These are phyloP conservation scores for Drosophila merina DNA, from an alignment of 2,888 invertebrate species.

Conservation along the genomic window DNA sequence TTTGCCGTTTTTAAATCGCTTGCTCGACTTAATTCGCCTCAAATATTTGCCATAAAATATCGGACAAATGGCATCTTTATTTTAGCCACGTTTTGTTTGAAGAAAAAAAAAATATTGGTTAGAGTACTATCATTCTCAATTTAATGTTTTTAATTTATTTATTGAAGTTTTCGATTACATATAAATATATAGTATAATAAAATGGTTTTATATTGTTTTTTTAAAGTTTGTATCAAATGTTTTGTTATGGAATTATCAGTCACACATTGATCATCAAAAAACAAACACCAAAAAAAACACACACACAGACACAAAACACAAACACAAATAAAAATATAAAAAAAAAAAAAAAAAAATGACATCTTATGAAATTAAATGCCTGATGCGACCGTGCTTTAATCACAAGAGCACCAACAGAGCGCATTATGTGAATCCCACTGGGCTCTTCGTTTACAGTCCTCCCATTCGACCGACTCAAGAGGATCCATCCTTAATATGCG, in stretches of 20 bases:
- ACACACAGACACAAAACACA: background rate
- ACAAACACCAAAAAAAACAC: background rate
- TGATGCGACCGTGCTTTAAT: conserved; percentile 41
- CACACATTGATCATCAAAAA: background rate
- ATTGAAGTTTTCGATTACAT: too few species aligned
- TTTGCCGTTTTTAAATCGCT: too few species aligned
- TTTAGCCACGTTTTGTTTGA: too few species aligned
- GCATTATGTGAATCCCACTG: conserved; percentile 47
- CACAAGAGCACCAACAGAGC: conserved; percentile 28
- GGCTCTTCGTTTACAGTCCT: background rate
- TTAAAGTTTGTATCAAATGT: too few species aligned
- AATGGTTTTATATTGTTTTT: too few species aligned
- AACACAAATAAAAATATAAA: background rate
- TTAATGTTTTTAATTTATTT: too few species aligned
- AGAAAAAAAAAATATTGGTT: too few species aligned
- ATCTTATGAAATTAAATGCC: background rate
- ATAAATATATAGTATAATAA: background rate
- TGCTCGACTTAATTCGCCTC: too few species aligned
- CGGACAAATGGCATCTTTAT: too few species aligned
- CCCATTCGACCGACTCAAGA: conserved; percentile 29
- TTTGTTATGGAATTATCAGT: background rate
- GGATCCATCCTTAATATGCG: conserved; percentile 56
- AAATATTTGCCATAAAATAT: too few species aligned
- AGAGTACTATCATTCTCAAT: too few species aligned
- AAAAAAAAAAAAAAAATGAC: background rate